These are phyloP conservation scores for Tiphia femorata DNA, from an alignment of 2,888 invertebrate genomes.

Conservation along the genomic window DNA sequence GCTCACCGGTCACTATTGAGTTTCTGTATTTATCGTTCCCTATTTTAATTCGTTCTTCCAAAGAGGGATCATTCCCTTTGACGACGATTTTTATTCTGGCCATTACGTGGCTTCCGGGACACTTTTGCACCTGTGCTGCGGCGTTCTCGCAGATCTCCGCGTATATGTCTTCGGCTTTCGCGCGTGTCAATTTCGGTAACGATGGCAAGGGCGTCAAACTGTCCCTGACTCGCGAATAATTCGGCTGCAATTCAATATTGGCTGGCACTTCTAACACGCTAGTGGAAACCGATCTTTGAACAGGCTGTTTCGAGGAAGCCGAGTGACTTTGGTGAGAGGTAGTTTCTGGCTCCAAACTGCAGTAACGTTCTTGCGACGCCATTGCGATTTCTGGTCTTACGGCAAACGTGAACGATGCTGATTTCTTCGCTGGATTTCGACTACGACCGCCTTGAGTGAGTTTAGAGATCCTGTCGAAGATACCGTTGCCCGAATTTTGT, in stretches of 20 bases:
- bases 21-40: conserved; percentile 54
- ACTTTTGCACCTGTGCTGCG: conserved; percentile 43
- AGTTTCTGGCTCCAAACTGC: conserved; percentile 63
- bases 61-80: conserved; percentile 47
- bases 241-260: conserved; percentile 60
- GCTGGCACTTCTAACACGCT: conserved; percentile 61
- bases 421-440: conserved; percentile 66
- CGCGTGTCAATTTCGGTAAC: conserved; percentile 40
- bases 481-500: conserved; percentile 53
- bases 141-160: conserved; percentile 64
- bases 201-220: conserved; percentile 60
- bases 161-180: conserved; percentile 63
- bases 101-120: conserved; percentile 63
- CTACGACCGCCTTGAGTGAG: conserved; percentile 59
- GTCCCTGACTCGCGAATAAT: conserved; percentile 63
- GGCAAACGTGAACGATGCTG: conserved; percentile 68
- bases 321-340: conserved; percentile 52
- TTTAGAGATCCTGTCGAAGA: conserved; percentile 63
- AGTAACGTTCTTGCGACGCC: conserved; percentile 62
- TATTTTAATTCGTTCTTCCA: conserved; percentile 25
- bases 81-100: conserved; percentile 64
- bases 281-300: conserved; percentile 64
- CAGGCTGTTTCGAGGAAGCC: conserved; percentile 54
- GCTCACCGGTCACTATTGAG: conserved; percentile 55
- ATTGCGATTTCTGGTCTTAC: conserved; percentile 63